Base-by-base conservation (phyloP, 2,113 vertebrate genomes). In the Scolopax mira region DNA sequence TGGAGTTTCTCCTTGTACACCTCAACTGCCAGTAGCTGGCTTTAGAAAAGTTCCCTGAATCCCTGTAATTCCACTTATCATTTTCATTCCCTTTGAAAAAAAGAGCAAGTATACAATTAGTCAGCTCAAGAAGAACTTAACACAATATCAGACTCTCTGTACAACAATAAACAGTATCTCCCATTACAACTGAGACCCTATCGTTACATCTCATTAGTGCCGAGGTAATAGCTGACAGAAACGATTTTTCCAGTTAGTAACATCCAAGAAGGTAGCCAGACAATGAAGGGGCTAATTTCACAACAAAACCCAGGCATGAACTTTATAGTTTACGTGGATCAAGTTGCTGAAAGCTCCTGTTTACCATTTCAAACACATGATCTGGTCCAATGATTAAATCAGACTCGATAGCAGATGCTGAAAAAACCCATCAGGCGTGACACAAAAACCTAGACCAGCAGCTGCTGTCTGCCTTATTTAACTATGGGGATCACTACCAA, bases 331-430 rank as follows among this genome's bases (percentile, higher is more conserved):
- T 94, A 78, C 1, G 0, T 35, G 57, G 80, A 90, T 89, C 86
- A 51, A 84, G 48, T 85, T 94, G 62, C 88, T 70, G 44, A 91
- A 91, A 93, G 66, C 41, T 96, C 37, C 48, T 91, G 67, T 71
- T 92, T 60, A 93, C 51, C 46, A n/a, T 93, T 96, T 95, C 91
- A 90, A 93, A 83, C 33, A 89, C 39, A 55, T 55, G 35, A 90
- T 71, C 79, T 74, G 46, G 30, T 86, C 44, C 48, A 80, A 22
- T 30, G 41, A 95, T 65, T 91, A 95, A 88, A 84, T 55, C 67
- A 80, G 51, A 87, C 41, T 41, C 0, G 0, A 83, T 2, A 90
- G 67, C 35, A 90, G 86, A 95, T 84, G 42, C 51, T 14, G 18
- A 88, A 85, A 73, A 90, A 39, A 7, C 42, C 10, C 64, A 88